Evolutionary conservation across 2,888 invertebrate species (phyloP), one percentile per base, ranked within the genome.

Genomic region (Calameuta pallipes): DNA sequence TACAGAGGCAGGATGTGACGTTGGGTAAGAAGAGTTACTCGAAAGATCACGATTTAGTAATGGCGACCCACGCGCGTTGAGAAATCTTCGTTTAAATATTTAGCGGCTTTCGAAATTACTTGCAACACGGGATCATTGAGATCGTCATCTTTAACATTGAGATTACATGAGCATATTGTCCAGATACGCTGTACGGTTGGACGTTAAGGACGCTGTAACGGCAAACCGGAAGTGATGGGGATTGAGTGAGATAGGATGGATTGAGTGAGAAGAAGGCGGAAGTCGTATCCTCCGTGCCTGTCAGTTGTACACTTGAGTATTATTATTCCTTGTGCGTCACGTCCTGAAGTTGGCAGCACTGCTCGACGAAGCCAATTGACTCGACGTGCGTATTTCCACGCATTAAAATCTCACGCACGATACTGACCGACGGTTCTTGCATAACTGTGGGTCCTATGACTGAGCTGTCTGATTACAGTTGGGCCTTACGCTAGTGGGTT

Each of bases 321-420:
- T 71, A n/a, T 31, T 31, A 71, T 71, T 71, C 33, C 30, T 6
- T 30, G 31, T 0, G 33, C 23, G 71, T 71, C 15, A 3, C 11
- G 71, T 71, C 56, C 56, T 56, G 56, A 56, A 56, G 56, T 56
- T 56, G 56, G 56, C 56, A 23, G 56, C 56, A 9, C 56, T 56
- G 56, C 23, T 23, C 23, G 56, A 9, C 56, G 56, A 77, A 77
- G 78, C 76, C 68, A 56, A 56, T 69, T 74, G 34, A 75, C 75
- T 41, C 75, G n/a, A 68, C 33, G 71, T 78, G 80, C 79, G 75
- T 77, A 75, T 69, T 41, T 41, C 69, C 37, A 76, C 76, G 80
- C 79, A 82, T 82, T 81, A 81, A 81, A 80, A 81, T 82, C 78
- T 78, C 79, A 80, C 78, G 80, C 82, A 81, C 82, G 82, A 73